A percentile compares a stretch with the other conserved stretches of the same genome.
These are phyloP conservation scores for Latrodectus elegans DNA, from an alignment of 2,888 invertebrate species.

Conservation along the genomic window DNA sequence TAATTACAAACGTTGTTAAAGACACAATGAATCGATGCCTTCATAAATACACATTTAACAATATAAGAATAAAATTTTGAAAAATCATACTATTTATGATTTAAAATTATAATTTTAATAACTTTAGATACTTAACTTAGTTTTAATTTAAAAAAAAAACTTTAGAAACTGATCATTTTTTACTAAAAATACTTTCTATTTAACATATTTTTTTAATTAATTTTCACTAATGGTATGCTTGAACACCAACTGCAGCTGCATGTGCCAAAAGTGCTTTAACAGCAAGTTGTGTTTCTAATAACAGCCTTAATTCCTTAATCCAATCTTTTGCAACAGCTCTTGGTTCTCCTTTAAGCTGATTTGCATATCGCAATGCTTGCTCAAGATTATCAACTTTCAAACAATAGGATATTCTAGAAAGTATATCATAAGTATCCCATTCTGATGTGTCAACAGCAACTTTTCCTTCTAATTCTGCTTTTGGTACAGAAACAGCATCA, in stretches of 20 bases:
- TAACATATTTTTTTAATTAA: conserved; percentile 5
- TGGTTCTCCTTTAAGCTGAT: conserved; percentile 90
- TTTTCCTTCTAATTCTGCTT: conserved; percentile 70
- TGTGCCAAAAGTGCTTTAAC: conserved; percentile 92
- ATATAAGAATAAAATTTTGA: too few relatives aligned
- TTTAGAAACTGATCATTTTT: too few relatives aligned
- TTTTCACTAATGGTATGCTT: conserved; percentile 67
- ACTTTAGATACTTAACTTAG: too few relatives aligned
- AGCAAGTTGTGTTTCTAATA: conserved; percentile 92
- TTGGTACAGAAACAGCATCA: conserved; percentile 72
- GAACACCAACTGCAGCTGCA: conserved; percentile 81
- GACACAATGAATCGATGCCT: too few relatives aligned
- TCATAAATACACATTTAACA: too few relatives aligned
- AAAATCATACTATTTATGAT: too few relatives aligned
- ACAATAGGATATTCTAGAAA: conserved; percentile 92
- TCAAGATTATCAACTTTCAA: conserved; percentile 90
- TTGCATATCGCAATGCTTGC: conserved; percentile 89
- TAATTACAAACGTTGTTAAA: too few relatives aligned
- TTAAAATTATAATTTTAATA: too few relatives aligned
- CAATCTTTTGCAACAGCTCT: conserved; percentile 88
- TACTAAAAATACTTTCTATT: not conserved
- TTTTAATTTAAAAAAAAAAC: too few relatives aligned
- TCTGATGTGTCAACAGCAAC: conserved; percentile 79
- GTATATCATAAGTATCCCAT: conserved; percentile 89
- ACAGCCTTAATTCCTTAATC: conserved; percentile 87